These are phyloP conservation scores for Hipposideros armiger DNA, from an alignment of 2,113 vertebrate species.

Conservation along the genomic window DNA sequence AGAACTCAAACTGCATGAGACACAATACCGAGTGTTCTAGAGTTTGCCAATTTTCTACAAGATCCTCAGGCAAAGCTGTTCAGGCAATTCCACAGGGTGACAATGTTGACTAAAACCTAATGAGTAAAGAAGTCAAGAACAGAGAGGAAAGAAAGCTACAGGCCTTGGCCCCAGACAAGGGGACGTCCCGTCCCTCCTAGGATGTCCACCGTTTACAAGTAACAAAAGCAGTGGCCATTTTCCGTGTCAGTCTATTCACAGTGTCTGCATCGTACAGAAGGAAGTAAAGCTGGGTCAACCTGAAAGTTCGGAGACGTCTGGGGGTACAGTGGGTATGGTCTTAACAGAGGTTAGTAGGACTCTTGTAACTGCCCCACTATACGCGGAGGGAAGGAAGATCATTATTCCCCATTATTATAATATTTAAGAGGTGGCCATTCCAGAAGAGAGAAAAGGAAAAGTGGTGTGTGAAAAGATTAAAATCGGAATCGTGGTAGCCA, in stretches of 20 bases:
- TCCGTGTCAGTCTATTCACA: background rate
- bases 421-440: background rate
- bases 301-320: background rate
- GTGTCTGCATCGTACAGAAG: background rate
- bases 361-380: background rate
- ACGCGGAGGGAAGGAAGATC: background rate
- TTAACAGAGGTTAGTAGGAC: background rate
- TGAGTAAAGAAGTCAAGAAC: background rate
- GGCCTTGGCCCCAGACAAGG: background rate
- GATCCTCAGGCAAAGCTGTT: background rate
- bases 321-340: background rate
- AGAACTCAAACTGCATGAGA: fast-evolving
- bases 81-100: background rate
- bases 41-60: background rate
- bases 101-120: background rate
- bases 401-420: background rate
- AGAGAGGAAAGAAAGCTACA: background rate
- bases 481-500: background rate
- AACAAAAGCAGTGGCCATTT: background rate
- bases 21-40: fast-evolving
- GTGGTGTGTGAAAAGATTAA: background rate
- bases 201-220: background rate
- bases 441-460: background rate
- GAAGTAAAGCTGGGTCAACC: background rate
- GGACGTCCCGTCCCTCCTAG: background rate